Base-by-base conservation (phyloP, 2,888 invertebrate species). In the Pyrocoelia pectoralis region DNA sequence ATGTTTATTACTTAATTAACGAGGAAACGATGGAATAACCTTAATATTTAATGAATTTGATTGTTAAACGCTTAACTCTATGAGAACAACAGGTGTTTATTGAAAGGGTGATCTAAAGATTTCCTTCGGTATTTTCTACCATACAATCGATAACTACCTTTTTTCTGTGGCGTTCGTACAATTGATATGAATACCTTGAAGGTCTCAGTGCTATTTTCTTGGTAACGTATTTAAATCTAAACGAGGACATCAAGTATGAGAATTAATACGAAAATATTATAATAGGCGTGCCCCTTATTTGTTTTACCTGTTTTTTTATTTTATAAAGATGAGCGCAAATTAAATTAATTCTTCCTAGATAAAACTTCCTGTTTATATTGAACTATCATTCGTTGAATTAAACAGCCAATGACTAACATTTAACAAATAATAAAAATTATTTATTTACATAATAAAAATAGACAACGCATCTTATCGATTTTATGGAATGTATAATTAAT, bases 201-300 rank as follows among this genome's bases (percentile, higher is more conserved):
- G 64, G 64, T 64, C 63, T 58, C 19, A 55, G 54, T 58, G 57
- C 58, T 54, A 63, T 64, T 64, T 53, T 62, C 58, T 52, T 43
- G 43, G 54, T 64, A 56, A 38, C 54, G 17, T 54, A 19, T 58
- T 50, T 49, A 17, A 17, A 54, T 17, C 14, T 41, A 18, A 41
- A 40, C 64, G 59, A 64, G 64, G 64, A 59, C 64, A 43, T 33
- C 64, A 12, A 51, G 48, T 64, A 38, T 43, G 19, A 15, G 59
- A 56, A 64, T 50, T 51, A 51, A 56, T 55, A 64, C 24, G 56
- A 53, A 28, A 61, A 40, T 52, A 54, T 49, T 54, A 46, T 56
- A 33, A 56, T 52, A 56, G 61, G 61, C 61, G 56, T 62, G 61
- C 52, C 52, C 12, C 55, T 61, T 61, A 33, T 51, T 9, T 17